Conservation (phyloP, 2,888 invertebrate genomes). For the Eupithecia subumbrata region DNA sequence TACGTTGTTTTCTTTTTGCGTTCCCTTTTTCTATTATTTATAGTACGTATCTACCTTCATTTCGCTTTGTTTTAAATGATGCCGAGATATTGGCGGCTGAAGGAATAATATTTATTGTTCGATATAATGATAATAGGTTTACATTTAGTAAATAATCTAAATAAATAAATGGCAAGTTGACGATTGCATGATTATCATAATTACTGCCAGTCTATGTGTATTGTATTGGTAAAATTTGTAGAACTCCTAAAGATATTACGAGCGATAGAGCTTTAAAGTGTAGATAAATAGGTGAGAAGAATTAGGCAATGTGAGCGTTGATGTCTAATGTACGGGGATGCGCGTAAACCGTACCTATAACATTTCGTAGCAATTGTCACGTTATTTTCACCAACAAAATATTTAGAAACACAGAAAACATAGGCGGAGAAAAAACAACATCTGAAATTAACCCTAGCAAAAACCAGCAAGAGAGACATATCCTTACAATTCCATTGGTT, state of each 20-base stretch:
- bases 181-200: too few relatives aligned
- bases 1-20: not conserved
- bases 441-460: not conserved
- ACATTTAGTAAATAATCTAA: too few relatives aligned
- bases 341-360: not conserved
- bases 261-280: too few relatives aligned
- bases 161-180: too few relatives aligned
- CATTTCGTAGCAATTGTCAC: not conserved
- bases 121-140: too few relatives aligned
- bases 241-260: too few relatives aligned
- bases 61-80: too few relatives aligned
- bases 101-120: too few relatives aligned
- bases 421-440: not conserved
- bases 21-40: not conserved
- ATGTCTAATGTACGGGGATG: not conserved
- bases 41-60: not conserved
- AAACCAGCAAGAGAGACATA: slow-evolving; percentile 32
- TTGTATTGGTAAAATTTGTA: too few relatives aligned
- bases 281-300: too few relatives aligned
- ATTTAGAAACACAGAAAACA: not conserved
- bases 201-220: too few relatives aligned
- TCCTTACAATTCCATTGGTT: slow-evolving; percentile 63
- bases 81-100: too few relatives aligned
- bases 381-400: not conserved
- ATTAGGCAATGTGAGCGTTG: not conserved